Evolutionary conservation across 1,140 invertebrate genomes (phyloP).

Genomic region (Temnothorax longispinosus): DNA sequence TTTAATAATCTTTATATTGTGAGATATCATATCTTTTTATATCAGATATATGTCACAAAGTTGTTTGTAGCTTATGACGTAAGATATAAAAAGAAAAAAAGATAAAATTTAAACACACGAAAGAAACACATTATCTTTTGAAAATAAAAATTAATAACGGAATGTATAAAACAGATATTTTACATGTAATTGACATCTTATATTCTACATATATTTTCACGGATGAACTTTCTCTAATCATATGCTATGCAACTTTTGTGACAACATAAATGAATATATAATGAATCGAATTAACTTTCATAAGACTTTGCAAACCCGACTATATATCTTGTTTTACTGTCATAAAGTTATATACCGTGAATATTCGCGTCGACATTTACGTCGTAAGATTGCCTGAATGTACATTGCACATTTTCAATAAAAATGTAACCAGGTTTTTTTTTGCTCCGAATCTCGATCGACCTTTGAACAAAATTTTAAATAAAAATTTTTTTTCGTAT

Average conservation of each 20-base stretch:
- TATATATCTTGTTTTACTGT: not conserved
- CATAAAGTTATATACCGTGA: not conserved
- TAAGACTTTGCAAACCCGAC: not conserved
- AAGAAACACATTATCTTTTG: not conserved
- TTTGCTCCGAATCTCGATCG: not conserved
- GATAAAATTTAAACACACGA: not conserved
- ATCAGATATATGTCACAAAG: not conserved
- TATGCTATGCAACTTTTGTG: not conserved
- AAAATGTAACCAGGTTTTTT: not conserved
- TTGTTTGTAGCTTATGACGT: not conserved
- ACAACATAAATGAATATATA: not conserved
- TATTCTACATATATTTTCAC: not conserved
- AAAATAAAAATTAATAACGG: not conserved
- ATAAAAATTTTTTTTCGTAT: not conserved
- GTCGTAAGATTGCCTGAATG: not conserved
- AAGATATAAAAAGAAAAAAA: not conserved
- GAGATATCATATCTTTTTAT: too few species aligned
- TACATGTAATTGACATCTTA: not conserved
- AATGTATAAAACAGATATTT: not conserved
- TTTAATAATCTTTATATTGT: not conserved
- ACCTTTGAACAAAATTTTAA: slow-evolving; percentile 1
- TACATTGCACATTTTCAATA: not conserved
- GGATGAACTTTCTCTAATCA: not conserved
- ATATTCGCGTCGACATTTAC: not conserved
- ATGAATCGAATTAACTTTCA: not conserved